Percentiles rank a stretch among this genome's conserved stretches.
phyloP scores from a whole-genome alignment of 92 coral and sea anemone species.

The Bergia puertoricense region DNA sequence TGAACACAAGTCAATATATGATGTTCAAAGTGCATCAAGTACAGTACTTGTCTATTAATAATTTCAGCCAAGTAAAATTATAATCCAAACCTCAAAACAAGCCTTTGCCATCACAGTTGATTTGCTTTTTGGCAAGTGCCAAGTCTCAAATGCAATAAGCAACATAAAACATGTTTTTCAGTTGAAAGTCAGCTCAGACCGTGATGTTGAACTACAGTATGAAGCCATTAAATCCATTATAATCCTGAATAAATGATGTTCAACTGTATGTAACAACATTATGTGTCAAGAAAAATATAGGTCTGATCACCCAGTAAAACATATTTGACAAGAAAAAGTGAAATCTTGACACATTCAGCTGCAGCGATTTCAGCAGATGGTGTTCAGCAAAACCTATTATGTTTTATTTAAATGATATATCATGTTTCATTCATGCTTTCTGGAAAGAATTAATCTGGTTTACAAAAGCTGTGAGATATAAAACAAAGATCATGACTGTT shows the following conservation, averaged over 20 bases:
- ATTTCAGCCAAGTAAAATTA: not conserved
- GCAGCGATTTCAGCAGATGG: too few species aligned
- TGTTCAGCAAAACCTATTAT: constrained; percentile 14
- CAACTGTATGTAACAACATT: not conserved
- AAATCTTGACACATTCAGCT: not conserved
- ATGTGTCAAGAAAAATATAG: not conserved
- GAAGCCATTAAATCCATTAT: not conserved
- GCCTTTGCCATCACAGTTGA: constrained; percentile 37
- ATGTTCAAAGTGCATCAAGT: not conserved
- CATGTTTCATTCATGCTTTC: constrained; percentile 6
- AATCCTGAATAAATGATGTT: not conserved
- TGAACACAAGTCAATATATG: not conserved
- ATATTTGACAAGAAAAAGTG: constrained; percentile 6
- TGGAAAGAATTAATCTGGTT: not conserved
- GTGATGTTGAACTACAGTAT: too few species aligned
- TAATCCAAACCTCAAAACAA: constrained; percentile 32
- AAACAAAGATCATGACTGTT: not conserved
- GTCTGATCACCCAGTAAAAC: not conserved
- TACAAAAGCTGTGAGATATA: too few species aligned
- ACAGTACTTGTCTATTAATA: not conserved
- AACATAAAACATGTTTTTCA: not conserved
- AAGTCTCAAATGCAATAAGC: not conserved
- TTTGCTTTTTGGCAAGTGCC: not conserved
- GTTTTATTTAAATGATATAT: not conserved
- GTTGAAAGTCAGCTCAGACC: not conserved